Percentiles rank a stretch among this genome's conserved stretches.
Evolutionary conservation across 2,797 vertebrate genomes (phyloP).

Genomic region (Allochrocebus solatus): DNA sequence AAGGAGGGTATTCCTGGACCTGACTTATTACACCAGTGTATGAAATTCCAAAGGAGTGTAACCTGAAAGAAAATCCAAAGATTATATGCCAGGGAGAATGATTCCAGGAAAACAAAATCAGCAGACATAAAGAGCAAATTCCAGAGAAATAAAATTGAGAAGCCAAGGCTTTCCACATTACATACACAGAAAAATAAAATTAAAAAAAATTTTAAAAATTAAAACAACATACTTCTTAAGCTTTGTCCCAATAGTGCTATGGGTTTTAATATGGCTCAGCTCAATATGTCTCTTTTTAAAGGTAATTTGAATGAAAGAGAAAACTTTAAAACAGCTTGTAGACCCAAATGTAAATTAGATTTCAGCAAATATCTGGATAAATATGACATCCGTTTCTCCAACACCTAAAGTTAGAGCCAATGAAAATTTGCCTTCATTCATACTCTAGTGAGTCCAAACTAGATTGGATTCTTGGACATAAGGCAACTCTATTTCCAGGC

Average conservation of each 20-base stretch:
- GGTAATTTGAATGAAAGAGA: not conserved
- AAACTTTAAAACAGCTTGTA: not conserved
- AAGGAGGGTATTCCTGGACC: not conserved
- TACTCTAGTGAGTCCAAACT: not conserved
- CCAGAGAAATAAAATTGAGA: not conserved
- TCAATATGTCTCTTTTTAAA: not conserved
- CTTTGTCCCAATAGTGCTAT: not conserved
- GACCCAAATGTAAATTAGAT: not conserved
- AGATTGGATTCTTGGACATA: not conserved
- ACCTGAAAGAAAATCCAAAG: not conserved
- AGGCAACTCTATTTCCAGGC: not conserved
- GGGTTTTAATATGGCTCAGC: not conserved
- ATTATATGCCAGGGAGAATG: not conserved
- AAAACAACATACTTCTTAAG: no score
- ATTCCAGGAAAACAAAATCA: not conserved
- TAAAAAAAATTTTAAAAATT: rapidly evolving
- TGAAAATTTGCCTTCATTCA: not conserved
- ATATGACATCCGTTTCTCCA: not conserved
- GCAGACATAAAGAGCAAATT: not conserved
- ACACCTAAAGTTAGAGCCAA: not conserved
- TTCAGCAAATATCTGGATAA: not conserved
- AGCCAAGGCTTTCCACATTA: not conserved
- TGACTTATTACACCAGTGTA: not conserved
- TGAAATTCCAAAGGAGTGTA: not conserved
- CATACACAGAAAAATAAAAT: no score